These are phyloP conservation scores for Acleris holmiana DNA, from an alignment of 2,888 invertebrate genomes.

Conservation along the genomic window DNA sequence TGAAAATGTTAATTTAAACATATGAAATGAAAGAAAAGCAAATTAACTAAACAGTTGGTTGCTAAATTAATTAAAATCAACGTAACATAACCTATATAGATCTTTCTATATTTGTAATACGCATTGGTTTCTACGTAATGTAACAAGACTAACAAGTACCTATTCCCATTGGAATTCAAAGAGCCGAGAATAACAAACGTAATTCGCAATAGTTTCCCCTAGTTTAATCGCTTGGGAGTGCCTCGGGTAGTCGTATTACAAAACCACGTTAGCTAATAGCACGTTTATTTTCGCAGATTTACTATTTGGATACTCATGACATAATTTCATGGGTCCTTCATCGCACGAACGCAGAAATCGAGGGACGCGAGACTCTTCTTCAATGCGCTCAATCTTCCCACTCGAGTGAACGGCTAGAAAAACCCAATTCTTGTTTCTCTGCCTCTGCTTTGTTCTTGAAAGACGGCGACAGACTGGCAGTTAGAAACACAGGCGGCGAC, in stretches of 20 bases:
- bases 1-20: too few species aligned
- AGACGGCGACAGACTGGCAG: conserved; percentile 86
- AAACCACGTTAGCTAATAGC: conserved; percentile 7
- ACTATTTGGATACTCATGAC: conserved; percentile 91
- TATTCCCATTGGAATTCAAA: conserved; percentile 4
- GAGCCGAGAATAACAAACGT: conserved; percentile 19
- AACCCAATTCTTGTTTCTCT: conserved; percentile 90
- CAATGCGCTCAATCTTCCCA: conserved; percentile 90
- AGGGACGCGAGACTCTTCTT: conserved; percentile 85
- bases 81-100: background rate
- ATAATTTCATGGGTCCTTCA: conserved; percentile 90
- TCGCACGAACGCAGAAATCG: conserved; percentile 79
- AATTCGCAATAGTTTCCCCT: conserved; percentile 22
- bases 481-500: conserved; percentile 88
- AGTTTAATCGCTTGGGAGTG: conserved; percentile 9
- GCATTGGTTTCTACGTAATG: background rate
- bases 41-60: too few species aligned
- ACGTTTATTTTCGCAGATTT: conserved; percentile 83
- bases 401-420: conserved; percentile 77
- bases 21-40: too few species aligned
- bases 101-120: background rate
- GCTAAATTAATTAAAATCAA: background rate
- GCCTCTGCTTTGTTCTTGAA: conserved; percentile 86
- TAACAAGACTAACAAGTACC: background rate
- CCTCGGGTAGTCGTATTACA: conserved; percentile 2